phyloP scores from a whole-genome alignment of 2,113 vertebrate species.

The Rafetus swinhoei region DNA sequence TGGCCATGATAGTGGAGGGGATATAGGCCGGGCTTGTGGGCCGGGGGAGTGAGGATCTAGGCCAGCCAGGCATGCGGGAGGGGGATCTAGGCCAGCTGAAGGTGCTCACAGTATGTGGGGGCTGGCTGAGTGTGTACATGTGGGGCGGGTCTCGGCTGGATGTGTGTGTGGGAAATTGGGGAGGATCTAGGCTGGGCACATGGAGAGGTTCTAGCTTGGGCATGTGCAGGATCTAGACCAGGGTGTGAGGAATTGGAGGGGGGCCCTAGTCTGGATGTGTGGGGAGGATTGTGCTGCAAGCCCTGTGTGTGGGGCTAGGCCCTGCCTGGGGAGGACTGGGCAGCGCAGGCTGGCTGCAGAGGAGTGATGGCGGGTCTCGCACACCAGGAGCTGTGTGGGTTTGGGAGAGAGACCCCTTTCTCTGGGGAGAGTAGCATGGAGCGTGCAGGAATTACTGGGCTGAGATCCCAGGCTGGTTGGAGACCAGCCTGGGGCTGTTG shows the following conservation, averaged over 20 bases:
- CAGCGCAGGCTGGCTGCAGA: not conserved
- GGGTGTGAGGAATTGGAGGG: not conserved
- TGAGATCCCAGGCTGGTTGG: not conserved
- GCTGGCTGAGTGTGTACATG: not conserved
- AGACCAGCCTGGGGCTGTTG: not conserved
- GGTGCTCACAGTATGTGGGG: too few species aligned
- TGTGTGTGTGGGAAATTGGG: not conserved
- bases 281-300: not conserved
- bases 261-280: not conserved
- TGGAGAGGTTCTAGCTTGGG: not conserved
- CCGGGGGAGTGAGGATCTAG: not conserved
- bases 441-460: not conserved
- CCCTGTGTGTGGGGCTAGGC: not conserved
- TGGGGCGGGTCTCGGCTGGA: too few species aligned
- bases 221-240: too few species aligned
- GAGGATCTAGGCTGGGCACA: not conserved
- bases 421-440: not conserved
- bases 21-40: not conserved
- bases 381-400: not conserved
- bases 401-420: not conserved
- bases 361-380: not conserved
- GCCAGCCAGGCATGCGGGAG: not conserved
- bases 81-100: not conserved
- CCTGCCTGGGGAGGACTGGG: not conserved
- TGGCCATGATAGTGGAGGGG: too few species aligned